These are phyloP conservation scores for Xyliphius kryptos DNA, from an alignment of 2,113 vertebrate species.

Conservation along the genomic window DNA sequence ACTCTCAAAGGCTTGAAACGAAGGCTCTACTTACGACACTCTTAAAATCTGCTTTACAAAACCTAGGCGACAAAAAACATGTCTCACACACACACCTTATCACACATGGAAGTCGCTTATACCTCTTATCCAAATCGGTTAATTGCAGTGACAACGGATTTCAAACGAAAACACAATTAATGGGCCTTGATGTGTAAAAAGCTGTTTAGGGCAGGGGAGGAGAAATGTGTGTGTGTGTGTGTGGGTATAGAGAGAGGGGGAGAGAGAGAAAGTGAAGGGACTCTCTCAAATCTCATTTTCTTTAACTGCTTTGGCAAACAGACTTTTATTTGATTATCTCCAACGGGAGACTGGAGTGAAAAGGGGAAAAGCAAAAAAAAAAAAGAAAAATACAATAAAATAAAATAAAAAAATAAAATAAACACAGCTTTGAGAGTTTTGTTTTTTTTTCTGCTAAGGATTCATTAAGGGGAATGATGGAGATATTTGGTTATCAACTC, in stretches of 20 bases:
- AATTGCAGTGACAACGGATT: slow-evolving; percentile 70
- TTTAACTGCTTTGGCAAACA: slow-evolving; percentile 46
- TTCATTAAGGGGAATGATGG: slow-evolving; percentile 40
- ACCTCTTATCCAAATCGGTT: slow-evolving; percentile 68
- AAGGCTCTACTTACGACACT: slow-evolving; percentile 74
- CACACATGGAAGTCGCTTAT: slow-evolving; percentile 74
- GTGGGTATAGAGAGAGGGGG: too few species aligned
- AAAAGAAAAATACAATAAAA: too few species aligned
- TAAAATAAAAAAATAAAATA: slow-evolving; percentile 3
- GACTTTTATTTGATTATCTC: slow-evolving; percentile 51
- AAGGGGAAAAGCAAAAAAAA: neutral
- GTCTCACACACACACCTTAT: slow-evolving; percentile 71
- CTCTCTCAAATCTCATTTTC: slow-evolving; percentile 39
- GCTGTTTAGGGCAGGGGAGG: slow-evolving; percentile 12
- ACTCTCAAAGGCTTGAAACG: slow-evolving; percentile 78
- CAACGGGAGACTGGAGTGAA: slow-evolving; percentile 38
- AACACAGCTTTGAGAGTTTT: slow-evolving; percentile 42
- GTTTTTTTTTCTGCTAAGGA: slow-evolving; percentile 39
- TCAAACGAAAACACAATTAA: slow-evolving; percentile 71
- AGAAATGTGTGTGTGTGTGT: too few species aligned
- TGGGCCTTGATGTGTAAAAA: slow-evolving; percentile 61
- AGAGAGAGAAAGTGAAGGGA: neutral
- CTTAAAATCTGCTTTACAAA: slow-evolving; percentile 69
- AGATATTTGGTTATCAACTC: slow-evolving; percentile 6
- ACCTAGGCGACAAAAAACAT: slow-evolving; percentile 66